Conservation (phyloP, 2,797 vertebrate genomes). For the Tapera naevia region DNA sequence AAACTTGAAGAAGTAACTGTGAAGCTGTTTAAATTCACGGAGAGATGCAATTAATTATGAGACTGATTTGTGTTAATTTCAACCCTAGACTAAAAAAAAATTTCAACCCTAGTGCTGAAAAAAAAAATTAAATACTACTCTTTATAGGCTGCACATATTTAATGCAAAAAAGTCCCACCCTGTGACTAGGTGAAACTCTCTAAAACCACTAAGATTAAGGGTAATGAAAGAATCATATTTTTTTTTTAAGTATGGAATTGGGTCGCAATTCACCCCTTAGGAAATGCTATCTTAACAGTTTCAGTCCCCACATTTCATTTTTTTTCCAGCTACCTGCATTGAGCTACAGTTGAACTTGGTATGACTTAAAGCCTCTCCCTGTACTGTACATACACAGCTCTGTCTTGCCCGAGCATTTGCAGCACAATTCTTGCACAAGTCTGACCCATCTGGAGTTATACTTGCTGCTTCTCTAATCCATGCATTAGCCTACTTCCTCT, state of each 20-base stretch:
- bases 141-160: neutral
- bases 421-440: rapidly evolving
- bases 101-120: neutral
- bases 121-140: neutral
- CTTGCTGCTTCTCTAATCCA: neutral
- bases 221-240: neutral
- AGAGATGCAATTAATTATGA: neutral
- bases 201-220: neutral
- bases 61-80: neutral
- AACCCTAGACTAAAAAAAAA: too few relatives aligned
- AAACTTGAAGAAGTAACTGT: neutral
- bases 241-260: neutral
- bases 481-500: neutral
- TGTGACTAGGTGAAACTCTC: neutral
- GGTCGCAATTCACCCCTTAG: neutral
- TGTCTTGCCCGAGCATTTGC: neutral
- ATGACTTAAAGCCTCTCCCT: neutral
- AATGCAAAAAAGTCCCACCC: neutral
- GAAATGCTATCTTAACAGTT: neutral
- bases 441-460: neutral
- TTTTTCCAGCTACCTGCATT: neutral
- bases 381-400: rapidly evolving
- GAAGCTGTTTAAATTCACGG: neutral
- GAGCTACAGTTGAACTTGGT: neutral
- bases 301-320: neutral